Conservation (phyloP, 2,888 invertebrate species). For the Creontiades dilutus region DNA sequence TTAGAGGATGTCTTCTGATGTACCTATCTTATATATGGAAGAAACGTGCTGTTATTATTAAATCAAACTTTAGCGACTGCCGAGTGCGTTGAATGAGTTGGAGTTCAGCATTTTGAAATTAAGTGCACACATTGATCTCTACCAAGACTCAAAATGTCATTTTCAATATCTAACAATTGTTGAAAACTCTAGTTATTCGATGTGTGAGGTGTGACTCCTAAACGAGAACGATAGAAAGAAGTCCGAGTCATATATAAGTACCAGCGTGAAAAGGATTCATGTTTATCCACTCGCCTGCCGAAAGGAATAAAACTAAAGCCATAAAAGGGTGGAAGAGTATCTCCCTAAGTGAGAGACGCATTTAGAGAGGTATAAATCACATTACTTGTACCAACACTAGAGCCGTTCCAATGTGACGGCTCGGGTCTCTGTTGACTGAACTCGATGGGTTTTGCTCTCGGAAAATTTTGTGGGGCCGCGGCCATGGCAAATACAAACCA, state of each 20-base stretch:
- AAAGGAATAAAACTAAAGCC: conserved; percentile 41
- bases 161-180: too few relatives aligned
- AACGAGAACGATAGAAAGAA: background rate
- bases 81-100: too few relatives aligned
- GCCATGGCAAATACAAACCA: conserved; percentile 2
- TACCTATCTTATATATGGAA: too few relatives aligned
- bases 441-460: background rate
- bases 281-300: background rate
- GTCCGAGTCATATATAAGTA: background rate
- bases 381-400: conserved; percentile 51
- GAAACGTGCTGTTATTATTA: too few relatives aligned
- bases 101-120: too few relatives aligned
- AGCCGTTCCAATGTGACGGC: background rate
- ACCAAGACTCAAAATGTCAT: too few relatives aligned
- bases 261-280: background rate
- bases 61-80: too few relatives aligned
- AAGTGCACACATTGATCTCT: too few relatives aligned
- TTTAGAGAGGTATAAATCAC: conserved; percentile 57
- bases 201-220: background rate
- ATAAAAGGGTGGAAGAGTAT: background rate
- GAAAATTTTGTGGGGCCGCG: background rate
- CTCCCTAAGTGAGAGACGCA: conserved; percentile 43
- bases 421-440: conserved; percentile 6
- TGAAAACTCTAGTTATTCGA: too few relatives aligned
- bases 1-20: too few relatives aligned